Evolutionary conservation across 2,113 vertebrate genomes (phyloP), one percentile per base, ranked within the genome.

Genomic region (Elgaria multicarinata): DNA sequence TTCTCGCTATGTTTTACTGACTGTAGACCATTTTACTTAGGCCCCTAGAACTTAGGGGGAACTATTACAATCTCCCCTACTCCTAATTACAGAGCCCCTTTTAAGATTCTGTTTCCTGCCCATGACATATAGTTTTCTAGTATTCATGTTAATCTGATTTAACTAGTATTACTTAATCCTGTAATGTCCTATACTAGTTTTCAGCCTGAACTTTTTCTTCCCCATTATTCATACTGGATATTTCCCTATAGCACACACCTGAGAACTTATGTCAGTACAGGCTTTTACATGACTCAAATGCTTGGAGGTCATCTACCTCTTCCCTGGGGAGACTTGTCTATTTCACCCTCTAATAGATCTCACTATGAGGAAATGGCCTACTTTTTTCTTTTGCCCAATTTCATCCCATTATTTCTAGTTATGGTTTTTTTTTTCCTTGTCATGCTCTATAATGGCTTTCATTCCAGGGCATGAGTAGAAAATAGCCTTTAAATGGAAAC

Each of bases 321-420:
- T 95, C 80, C 62, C 78, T 72, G 90, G 67, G 71, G 89, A 92
- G 72, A 66, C 71, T 90, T 94, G 90, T 1, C 89, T 91, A 44
- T 94, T 88, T 94, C 87, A 89, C 71, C 88, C 75, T 50, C 91
- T 93, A 93, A 95, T 2, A 95, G 90, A 94, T 94, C 88, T 93
- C 90, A 88, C 86, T 94, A 86, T 82, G 92, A 93, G 87, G 88
- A 95, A 95, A 94, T 33, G 42, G 66, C 91, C 87, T 92, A 74
- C 86, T 94, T 95, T 94, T 92, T 88, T 36, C 86, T 86, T 94
- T 94, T 86, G 72, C 88, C 89, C 91, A 95, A 90, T 94, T 85
- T 95, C 93, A 92, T 69, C 28, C 92, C 92, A 91, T 94, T 94
- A 94, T 87, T 90, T 39, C 93, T 82, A 90, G 92, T 93, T 94